Conservation (phyloP, 35 echinoderm and acorn worm genomes). For the Apostichopus californicus region DNA sequence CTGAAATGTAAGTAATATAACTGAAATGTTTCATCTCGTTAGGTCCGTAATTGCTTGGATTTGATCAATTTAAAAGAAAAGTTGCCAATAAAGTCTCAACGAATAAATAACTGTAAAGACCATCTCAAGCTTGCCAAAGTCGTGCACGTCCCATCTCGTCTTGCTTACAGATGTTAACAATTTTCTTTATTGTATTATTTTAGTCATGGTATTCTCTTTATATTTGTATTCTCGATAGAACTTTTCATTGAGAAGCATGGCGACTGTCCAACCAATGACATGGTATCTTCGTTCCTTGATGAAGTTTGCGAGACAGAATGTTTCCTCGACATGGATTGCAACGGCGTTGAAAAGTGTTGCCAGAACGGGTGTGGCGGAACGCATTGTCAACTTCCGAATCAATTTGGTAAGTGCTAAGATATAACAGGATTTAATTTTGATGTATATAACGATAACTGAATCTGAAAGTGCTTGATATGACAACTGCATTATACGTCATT, state of each 20-base stretch:
- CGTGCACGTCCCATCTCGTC: no score
- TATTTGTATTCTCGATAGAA: neutral
- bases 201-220: neutral
- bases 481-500: no score
- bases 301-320: constrained; percentile 28
- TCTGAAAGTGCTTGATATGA: no score
- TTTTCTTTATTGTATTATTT: neutral
- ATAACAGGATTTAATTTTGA: no score
- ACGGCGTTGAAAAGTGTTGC: constrained; percentile 21
- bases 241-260: constrained; percentile 20
- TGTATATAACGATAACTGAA: no score
- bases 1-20: no score
- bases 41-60: no score
- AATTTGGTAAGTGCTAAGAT: neutral
- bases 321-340: constrained; percentile 14
- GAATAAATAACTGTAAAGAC: no score
- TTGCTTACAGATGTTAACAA: neutral
- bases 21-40: no score
- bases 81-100: no score
- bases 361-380: constrained; percentile 32
- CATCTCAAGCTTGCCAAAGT: no score
- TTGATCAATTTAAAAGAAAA: no score
- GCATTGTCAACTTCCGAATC: neutral
- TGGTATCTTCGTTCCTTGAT: constrained; percentile 24
- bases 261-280: constrained; percentile 29